These are phyloP conservation scores for Synanthedon andrenaeformis DNA, from an alignment of 2,888 invertebrate genomes.

Conservation along the genomic window DNA sequence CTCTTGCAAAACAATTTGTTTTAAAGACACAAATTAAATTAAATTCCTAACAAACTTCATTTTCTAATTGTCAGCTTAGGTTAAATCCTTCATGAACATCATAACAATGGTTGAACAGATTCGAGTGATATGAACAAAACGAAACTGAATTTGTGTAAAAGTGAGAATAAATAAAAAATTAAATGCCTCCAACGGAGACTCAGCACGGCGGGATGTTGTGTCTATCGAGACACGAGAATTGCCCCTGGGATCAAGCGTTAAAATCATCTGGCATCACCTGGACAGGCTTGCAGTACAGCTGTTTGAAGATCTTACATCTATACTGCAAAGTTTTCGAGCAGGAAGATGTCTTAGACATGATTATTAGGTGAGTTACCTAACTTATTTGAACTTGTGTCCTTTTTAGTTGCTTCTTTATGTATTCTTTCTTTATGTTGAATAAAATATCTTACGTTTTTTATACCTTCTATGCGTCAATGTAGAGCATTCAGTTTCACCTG, in stretches of 20 bases:
- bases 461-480: too few species aligned
- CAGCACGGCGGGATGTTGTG: slow-evolving; percentile 68
- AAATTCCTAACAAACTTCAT: too few species aligned
- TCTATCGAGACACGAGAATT: slow-evolving; percentile 73
- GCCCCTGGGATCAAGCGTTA: slow-evolving; percentile 72
- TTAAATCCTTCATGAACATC: not conserved
- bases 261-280: slow-evolving; percentile 74
- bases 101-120: not conserved
- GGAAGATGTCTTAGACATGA: slow-evolving; percentile 81
- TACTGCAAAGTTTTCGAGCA: slow-evolving; percentile 91
- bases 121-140: not conserved
- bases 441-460: not conserved
- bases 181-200: slow-evolving; percentile 66
- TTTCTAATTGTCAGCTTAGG: too few species aligned
- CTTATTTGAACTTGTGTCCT: not conserved
- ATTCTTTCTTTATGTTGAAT: not conserved
- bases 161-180: slow-evolving; percentile 13
- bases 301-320: slow-evolving; percentile 84
- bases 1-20: too few species aligned
- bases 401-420: not conserved
- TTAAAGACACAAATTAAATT: too few species aligned
- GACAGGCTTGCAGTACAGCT: slow-evolving; percentile 87
- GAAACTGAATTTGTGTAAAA: not conserved
- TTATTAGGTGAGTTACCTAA: slow-evolving; percentile 75
- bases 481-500: too few species aligned